Base-by-base conservation (phyloP, 2,797 vertebrate genomes). In the Lepilemur ruficaudatus region DNA sequence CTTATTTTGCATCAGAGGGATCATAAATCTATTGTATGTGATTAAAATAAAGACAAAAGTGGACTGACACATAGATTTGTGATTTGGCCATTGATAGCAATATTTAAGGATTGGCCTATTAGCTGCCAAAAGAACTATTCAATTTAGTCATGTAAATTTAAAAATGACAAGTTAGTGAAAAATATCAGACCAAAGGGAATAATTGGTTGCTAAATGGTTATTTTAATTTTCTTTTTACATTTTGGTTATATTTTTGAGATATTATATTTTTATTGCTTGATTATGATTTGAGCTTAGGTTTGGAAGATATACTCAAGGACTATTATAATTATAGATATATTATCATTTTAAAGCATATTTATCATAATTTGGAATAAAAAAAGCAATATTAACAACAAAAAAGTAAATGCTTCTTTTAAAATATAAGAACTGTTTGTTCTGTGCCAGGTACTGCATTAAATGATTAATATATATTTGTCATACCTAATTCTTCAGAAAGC, bases 21-120 rank as follows among this genome's bases (percentile, higher is more conserved):
- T 70, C 86, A 88, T 96, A 98, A 98, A 98, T 98, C 83, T 78
- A 91, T 38, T 50, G 0, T 0, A 1, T 84, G 76, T 9, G 13
- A 96, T 95, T 93, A 98, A 98, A 89, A 92, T 87, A 91, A 97
- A 97, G 81, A 89, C 95, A 81, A 30, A 91, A 94, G 30, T 96
- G 18, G 70, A 76, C 14, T 91, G 82, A 96, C 89, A 96, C 32
- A 93, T 67, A 50, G 91, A 78, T 18, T 93, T 83, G 52, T 91
- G 46, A 90, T 96, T 83, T 93, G 91, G 70, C 92, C 82, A 59
- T 85, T 87, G 87, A 41, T 57, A 67, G 90, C 48, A 61, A 67
- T 95, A 95, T 97, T 14, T 93, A 93, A 97, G 76, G 10, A 84
- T 73, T 82, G 23, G 23, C 32, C 10, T 61, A 11, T 28, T 84